Evolutionary conservation across 2,888 invertebrate genomes (phyloP).

Genomic region (Stenotaenia linearis): DNA sequence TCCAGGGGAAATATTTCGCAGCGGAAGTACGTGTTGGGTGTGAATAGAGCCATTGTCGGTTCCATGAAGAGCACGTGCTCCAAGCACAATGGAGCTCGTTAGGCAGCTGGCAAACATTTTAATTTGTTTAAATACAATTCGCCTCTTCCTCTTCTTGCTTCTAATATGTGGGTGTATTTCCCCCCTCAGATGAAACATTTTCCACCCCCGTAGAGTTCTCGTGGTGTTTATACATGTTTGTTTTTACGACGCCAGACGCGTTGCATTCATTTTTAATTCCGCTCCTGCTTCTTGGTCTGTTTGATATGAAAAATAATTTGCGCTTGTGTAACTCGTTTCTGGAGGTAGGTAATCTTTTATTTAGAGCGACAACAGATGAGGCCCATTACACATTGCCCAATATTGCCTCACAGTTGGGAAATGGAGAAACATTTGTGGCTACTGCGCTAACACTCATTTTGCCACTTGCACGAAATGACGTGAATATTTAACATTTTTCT

Average conservation of each 20-base stretch:
- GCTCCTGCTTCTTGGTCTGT: background rate
- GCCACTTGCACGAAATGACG: background rate
- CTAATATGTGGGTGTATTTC: slow-evolving; percentile 16
- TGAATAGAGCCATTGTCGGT: slow-evolving; percentile 20
- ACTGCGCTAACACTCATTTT: slow-evolving; percentile 1
- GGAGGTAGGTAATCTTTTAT: slow-evolving; percentile 8
- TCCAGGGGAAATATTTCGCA: slow-evolving; percentile 14
- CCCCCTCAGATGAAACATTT: background rate
- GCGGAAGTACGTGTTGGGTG: slow-evolving; percentile 24
- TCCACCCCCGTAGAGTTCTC: background rate
- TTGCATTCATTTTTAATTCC: slow-evolving; percentile 18
- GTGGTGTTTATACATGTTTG: background rate
- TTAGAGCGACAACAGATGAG: slow-evolving; percentile 24
- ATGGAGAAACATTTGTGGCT: slow-evolving; percentile 12
- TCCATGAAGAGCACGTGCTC: slow-evolving; percentile 14
- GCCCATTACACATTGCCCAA: slow-evolving; percentile 17
- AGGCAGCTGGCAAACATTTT: slow-evolving; percentile 26
- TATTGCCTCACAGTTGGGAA: background rate
- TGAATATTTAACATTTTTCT: background rate
- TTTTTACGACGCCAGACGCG: slow-evolving; percentile 1
- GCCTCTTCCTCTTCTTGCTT: slow-evolving; percentile 10
- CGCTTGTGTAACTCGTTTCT: slow-evolving; percentile 6
- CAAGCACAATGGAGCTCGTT: slow-evolving; percentile 20
- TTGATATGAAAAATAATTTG: slow-evolving; percentile 23
- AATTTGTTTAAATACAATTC: slow-evolving; percentile 20